phyloP scores from a whole-genome alignment of 1,140 invertebrate species.

The Hyles euphorbiae region DNA sequence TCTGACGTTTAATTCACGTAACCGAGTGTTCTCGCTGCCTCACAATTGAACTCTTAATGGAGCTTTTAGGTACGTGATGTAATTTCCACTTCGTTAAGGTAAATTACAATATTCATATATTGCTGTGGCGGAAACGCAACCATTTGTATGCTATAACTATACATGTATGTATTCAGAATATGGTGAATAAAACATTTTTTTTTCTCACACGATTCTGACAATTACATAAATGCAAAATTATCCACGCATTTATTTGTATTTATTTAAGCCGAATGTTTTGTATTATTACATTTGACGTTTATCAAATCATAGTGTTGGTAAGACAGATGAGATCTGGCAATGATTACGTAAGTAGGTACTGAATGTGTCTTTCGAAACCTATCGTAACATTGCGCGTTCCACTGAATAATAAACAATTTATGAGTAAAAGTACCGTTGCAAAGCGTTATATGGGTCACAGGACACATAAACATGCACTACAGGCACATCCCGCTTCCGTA shows the following conservation, averaged over 20 bases:
- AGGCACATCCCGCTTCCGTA: slow-evolving; percentile 17
- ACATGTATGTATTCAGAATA: too few species aligned
- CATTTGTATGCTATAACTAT: background rate
- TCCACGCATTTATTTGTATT: too few species aligned
- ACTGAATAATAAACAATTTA: slow-evolving; percentile 21
- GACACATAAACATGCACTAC: slow-evolving; percentile 17
- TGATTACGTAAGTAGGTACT: background rate
- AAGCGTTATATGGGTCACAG: slow-evolving; percentile 15
- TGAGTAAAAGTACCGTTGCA: slow-evolving; percentile 15
- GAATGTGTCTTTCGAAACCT: background rate
- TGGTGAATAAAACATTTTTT: too few species aligned
- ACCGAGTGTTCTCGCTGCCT: slow-evolving; percentile 39
- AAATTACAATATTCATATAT: slow-evolving; percentile 9
- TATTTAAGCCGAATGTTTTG: too few species aligned
- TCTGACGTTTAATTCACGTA: slow-evolving; percentile 64
- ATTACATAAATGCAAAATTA: too few species aligned
- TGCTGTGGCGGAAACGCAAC: slow-evolving; percentile 1
- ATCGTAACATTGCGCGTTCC: slow-evolving; percentile 4
- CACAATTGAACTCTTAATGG: slow-evolving; percentile 37
- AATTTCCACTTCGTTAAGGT: slow-evolving; percentile 13
- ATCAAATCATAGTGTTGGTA: too few species aligned
- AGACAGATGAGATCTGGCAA: background rate
- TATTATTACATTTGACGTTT: too few species aligned
- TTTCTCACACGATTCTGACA: too few species aligned
- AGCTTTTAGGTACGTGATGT: slow-evolving; percentile 25